Conservation (phyloP, 2,888 invertebrate genomes). For the Disparrhopalites patrizii region DNA sequence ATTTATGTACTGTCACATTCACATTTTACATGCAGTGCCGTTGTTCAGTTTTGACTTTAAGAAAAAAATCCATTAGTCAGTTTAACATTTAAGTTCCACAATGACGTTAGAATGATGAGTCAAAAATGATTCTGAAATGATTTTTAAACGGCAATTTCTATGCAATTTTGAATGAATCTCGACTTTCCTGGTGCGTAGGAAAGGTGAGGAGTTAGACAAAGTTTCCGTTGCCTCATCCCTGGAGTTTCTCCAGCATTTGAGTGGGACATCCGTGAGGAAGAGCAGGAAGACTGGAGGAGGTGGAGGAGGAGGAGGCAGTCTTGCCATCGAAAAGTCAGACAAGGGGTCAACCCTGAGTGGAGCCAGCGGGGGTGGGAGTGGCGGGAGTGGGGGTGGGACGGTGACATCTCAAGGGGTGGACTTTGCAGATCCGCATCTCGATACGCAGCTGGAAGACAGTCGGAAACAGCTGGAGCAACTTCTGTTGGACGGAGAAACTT, state of each 20-base stretch:
- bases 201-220: constrained; percentile 1
- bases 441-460: constrained; percentile 39
- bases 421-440: constrained; percentile 25
- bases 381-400: background rate
- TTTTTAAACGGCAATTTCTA: no score
- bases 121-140: no score
- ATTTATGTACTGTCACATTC: no score
- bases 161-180: no score
- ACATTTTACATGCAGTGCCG: no score
- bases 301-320: background rate
- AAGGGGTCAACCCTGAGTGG: no score
- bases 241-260: constrained; percentile 10
- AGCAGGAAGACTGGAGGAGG: background rate
- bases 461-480: constrained; percentile 43
- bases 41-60: background rate
- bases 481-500: constrained; percentile 40
- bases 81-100: background rate
- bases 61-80: background rate
- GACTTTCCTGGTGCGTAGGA: no score
- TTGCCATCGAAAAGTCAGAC: background rate
- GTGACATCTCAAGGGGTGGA: background rate
- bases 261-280: background rate
- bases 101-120: no score
- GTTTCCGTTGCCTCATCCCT: constrained; percentile 28
- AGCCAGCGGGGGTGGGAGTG: background rate